phyloP scores from a whole-genome alignment of 2,113 vertebrate genomes.

The Lamprotornis superbus region DNA sequence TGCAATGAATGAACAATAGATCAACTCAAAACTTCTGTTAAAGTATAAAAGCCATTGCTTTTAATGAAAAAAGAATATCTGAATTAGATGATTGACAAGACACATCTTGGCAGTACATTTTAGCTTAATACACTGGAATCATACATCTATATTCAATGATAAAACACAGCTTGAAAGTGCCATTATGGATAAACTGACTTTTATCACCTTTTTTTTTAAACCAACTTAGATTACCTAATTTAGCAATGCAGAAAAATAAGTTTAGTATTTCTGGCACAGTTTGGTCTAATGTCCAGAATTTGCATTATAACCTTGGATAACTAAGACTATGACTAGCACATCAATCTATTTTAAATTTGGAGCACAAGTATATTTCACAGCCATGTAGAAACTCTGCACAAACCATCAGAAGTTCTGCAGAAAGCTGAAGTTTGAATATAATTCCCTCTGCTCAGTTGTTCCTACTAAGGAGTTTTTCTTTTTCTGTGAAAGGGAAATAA shows the following conservation, averaged over 20 bases:
- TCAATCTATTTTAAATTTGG: background rate
- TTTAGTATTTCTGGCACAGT: background rate
- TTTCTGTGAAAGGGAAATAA: background rate
- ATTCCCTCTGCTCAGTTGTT: background rate
- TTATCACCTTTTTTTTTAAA: background rate
- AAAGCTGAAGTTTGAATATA: background rate
- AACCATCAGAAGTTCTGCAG: background rate
- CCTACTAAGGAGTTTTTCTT: background rate
- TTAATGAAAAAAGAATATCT: background rate
- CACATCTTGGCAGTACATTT: background rate
- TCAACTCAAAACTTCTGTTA: background rate
- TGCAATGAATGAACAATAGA: background rate
- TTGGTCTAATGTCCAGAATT: background rate
- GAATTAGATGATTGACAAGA: background rate
- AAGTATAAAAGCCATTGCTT: accelerated
- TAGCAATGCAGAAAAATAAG: background rate
- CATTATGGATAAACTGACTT: background rate
- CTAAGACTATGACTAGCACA: background rate
- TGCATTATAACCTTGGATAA: background rate
- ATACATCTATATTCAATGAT: background rate
- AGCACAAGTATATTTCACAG: background rate
- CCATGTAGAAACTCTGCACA: background rate
- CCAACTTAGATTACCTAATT: background rate
- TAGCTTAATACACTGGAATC: background rate
- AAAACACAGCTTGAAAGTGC: background rate